Percentiles rank a stretch among this genome's conserved stretches.
Conservation (phyloP, 1,140 invertebrate species). For the Lordiphosa stackelbergi region DNA sequence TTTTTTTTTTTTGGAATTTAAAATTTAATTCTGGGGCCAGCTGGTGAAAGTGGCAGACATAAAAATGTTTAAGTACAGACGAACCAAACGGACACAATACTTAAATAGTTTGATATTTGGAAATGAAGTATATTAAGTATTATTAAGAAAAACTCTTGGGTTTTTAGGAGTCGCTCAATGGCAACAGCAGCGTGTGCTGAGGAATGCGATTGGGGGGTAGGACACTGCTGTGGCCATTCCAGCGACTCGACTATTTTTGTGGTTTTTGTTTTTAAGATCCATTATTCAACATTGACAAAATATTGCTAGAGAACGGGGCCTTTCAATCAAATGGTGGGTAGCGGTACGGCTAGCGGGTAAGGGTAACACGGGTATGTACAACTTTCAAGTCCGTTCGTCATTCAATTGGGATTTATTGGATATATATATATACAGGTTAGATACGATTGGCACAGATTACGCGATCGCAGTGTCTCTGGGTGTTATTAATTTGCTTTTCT, state of each 20-base stretch:
- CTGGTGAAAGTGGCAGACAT: slow-evolving; percentile 70
- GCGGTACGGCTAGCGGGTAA: slow-evolving; percentile 10
- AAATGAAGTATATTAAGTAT: slow-evolving; percentile 63
- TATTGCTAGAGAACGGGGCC: slow-evolving; percentile 72
- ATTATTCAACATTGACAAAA: slow-evolving; percentile 67
- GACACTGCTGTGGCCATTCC: slow-evolving; percentile 62
- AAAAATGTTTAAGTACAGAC: slow-evolving; percentile 77
- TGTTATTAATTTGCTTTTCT: slow-evolving; percentile 17
- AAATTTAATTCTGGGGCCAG: slow-evolving; percentile 60
- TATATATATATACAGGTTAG: slow-evolving; percentile 53
- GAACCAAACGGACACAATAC: slow-evolving; percentile 75
- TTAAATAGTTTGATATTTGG: slow-evolving; percentile 61
- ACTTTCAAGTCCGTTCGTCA: slow-evolving; percentile 13
- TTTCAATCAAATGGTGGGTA: slow-evolving; percentile 19
- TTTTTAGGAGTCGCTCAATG: slow-evolving; percentile 63
- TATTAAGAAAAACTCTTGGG: slow-evolving; percentile 55
- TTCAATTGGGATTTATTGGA: slow-evolving; percentile 22
- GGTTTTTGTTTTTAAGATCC: slow-evolving; percentile 50
- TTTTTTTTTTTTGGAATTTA: slow-evolving; percentile 55
- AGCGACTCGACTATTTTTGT: slow-evolving; percentile 64
- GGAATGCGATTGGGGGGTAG: slow-evolving; percentile 4
- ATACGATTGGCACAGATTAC: slow-evolving; percentile 76
- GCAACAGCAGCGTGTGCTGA: slow-evolving; percentile 51
- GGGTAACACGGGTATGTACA: slow-evolving; percentile 33
- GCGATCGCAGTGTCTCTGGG: slow-evolving; percentile 34